phyloP scores from a whole-genome alignment of 2,113 vertebrate genomes.

The Cyphomyrus discorhynchus region DNA sequence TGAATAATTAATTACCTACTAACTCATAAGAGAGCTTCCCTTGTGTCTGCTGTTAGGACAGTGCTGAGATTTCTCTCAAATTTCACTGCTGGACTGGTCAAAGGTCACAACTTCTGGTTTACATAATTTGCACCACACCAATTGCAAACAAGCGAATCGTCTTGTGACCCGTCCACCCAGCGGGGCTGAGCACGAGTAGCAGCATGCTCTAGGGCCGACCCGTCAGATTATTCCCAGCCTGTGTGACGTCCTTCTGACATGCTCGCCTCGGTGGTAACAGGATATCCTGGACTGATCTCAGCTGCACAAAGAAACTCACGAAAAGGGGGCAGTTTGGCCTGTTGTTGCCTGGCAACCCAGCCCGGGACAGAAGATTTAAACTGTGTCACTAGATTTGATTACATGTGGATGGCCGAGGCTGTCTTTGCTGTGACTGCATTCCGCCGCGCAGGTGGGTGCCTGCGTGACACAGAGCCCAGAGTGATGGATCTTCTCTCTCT shows the following conservation, averaged over 20 bases:
- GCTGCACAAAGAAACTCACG: conserved; percentile 46
- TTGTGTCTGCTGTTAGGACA: not conserved
- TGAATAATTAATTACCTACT: not conserved
- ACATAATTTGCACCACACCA: not conserved
- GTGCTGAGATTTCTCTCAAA: not conserved
- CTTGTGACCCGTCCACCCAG: not conserved
- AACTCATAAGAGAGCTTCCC: not conserved
- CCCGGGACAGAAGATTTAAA: conserved; percentile 15
- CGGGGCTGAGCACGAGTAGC: not conserved
- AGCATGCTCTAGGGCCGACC: not conserved
- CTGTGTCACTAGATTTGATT: not conserved
- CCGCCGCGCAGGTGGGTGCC: not conserved
- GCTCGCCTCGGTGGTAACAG: conserved; percentile 54
- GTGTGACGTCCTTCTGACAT: conserved; percentile 20
- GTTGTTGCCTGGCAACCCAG: conserved; percentile 51
- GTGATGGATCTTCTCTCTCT: conserved; percentile 14
- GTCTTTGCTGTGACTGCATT: not conserved
- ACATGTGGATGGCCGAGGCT: too few species aligned
- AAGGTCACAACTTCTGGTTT: not conserved
- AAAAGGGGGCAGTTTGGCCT: not conserved
- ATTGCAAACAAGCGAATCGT: not conserved
- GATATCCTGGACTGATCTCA: conserved; percentile 66
- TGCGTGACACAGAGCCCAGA: not conserved
- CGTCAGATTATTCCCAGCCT: not conserved
- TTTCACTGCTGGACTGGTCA: not conserved